These are phyloP conservation scores for Notechis scutatus DNA, from an alignment of 2,113 vertebrate species.

Conservation along the genomic window DNA sequence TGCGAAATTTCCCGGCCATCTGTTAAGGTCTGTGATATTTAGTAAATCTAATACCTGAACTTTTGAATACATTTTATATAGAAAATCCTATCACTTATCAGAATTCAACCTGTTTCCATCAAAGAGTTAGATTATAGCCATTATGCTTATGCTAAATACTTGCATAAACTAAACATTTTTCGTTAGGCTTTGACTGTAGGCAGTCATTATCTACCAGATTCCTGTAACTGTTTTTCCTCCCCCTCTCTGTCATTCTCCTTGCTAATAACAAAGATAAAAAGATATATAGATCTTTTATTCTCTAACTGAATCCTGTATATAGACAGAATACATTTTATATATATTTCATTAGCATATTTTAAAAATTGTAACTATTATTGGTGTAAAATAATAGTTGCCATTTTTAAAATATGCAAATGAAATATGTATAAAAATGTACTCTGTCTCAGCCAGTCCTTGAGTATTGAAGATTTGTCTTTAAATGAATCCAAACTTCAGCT, in stretches of 20 bases:
- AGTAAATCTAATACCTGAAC: slow-evolving; percentile 9
- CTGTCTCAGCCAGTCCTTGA: too few species aligned
- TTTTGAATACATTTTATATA: not conserved
- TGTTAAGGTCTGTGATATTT: slow-evolving; percentile 75
- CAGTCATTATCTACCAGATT: not conserved
- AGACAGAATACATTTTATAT: not conserved
- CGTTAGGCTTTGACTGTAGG: not conserved
- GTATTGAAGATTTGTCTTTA: too few species aligned
- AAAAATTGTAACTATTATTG: not conserved
- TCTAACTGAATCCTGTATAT: not conserved
- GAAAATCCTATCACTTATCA: not conserved
- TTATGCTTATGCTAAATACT: not conserved
- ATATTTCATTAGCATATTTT: not conserved
- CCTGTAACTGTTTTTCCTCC: not conserved
- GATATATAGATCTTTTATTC: not conserved
- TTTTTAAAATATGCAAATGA: not conserved
- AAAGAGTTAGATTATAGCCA: not conserved
- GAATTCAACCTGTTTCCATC: not conserved
- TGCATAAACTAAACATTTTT: not conserved
- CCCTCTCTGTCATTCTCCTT: not conserved
- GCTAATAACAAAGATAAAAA: not conserved
- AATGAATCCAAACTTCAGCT: too few species aligned
- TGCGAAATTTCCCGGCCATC: slow-evolving; percentile 93
- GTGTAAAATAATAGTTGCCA: not conserved
- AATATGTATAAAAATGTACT: not conserved